A percentile compares a stretch with the other conserved stretches of the same genome.
These are phyloP conservation scores for Cavia aperea DNA, from an alignment of 2,113 vertebrate genomes.

Conservation along the genomic window DNA sequence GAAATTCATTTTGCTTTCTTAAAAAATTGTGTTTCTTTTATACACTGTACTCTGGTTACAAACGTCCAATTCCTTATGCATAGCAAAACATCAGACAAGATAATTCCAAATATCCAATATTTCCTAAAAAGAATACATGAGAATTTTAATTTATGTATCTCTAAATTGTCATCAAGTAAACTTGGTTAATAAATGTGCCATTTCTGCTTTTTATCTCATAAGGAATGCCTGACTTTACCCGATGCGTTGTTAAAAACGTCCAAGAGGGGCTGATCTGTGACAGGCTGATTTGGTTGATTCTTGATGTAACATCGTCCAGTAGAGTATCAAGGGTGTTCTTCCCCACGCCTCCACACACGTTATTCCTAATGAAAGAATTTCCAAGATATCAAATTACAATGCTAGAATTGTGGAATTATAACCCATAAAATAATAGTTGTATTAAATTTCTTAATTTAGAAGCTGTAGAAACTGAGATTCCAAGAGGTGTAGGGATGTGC, in stretches of 20 bases:
- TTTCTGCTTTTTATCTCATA: background rate
- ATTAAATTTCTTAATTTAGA: background rate
- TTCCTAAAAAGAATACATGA: background rate
- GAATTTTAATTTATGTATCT: background rate
- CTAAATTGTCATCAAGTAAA: background rate
- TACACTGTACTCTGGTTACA: background rate
- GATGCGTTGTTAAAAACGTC: background rate
- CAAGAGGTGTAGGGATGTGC: conserved; percentile 10
- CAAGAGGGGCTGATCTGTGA: background rate
- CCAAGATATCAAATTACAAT: conserved; percentile 33
- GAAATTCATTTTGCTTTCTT: background rate
- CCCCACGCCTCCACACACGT: background rate
- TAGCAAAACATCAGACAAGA: background rate
- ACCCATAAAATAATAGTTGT: background rate
- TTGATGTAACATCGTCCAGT: background rate
- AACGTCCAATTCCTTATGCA: background rate
- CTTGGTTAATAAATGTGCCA: background rate
- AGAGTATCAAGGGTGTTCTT: background rate
- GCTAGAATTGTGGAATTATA: background rate
- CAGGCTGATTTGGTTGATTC: background rate
- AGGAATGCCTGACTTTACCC: background rate
- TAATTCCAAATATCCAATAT: background rate
- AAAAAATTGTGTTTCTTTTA: background rate
- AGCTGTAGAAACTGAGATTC: conserved; percentile 5
- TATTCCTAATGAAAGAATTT: background rate